phyloP scores from a whole-genome alignment of 2,888 invertebrate genomes.

The Zelleria hepariella region DNA sequence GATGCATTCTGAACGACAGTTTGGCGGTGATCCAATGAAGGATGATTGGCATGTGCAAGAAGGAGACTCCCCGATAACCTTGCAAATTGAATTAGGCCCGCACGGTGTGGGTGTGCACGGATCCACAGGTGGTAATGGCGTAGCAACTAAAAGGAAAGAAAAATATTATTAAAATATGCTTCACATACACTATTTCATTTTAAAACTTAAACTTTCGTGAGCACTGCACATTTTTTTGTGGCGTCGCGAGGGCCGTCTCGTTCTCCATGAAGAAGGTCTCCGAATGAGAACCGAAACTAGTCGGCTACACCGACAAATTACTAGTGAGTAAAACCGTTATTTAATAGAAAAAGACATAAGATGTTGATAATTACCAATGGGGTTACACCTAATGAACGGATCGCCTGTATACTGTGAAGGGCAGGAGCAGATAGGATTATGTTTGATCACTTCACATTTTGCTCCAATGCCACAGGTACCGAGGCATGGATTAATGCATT shows the following conservation, averaged over 20 bases:
- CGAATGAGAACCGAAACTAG: no score
- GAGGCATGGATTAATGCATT: constrained; percentile 83
- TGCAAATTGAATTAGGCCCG: constrained; percentile 76
- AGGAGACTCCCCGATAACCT: constrained; percentile 74
- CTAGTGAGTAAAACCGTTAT: no score
- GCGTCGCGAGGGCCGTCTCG: no score
- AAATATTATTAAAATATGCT: background rate
- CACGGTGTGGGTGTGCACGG: constrained; percentile 79
- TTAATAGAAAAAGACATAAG: background rate
- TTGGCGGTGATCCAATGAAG: constrained; percentile 75
- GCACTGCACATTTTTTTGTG: no score
- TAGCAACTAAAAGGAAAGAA: constrained; percentile 35
- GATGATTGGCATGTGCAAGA: constrained; percentile 77
- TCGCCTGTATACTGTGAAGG: constrained; percentile 76
- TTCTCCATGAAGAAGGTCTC: no score
- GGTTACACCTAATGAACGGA: constrained; percentile 77
- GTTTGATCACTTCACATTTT: constrained; percentile 80
- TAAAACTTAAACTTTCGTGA: no score
- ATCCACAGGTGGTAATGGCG: constrained; percentile 56
- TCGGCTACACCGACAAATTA: no score
- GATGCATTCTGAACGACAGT: constrained; percentile 77
- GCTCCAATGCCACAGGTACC: constrained; percentile 82
- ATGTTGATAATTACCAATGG: constrained; percentile 51
- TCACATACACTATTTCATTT: background rate
- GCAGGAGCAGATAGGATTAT: constrained; percentile 82